These are phyloP conservation scores for Calycopis cecrops DNA, from an alignment of 1,140 invertebrate genomes.

Conservation along the genomic window DNA sequence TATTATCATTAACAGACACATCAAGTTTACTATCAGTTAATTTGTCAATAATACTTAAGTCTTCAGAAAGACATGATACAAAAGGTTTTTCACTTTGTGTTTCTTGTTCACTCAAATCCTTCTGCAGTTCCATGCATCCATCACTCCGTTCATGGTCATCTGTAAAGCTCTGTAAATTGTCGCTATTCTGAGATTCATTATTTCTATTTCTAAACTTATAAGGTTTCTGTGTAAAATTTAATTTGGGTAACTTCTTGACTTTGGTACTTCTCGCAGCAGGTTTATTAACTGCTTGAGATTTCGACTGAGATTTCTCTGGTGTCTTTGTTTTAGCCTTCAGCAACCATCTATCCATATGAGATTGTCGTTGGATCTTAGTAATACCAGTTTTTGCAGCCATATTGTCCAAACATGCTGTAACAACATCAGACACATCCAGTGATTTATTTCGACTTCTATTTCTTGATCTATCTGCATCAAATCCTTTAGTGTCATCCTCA, in stretches of 20 bases:
- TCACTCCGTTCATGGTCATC: no score
- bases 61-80: no score
- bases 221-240: constrained; percentile 24
- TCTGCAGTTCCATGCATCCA: no score
- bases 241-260: constrained; percentile 21
- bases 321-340: constrained; percentile 70
- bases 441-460: constrained; percentile 54
- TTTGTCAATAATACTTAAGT: no score
- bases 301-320: constrained; percentile 54
- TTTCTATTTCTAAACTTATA: constrained; percentile 37
- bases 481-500: constrained; percentile 57
- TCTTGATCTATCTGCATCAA: constrained; percentile 41
- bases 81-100: no score
- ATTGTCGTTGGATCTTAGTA: constrained; percentile 64
- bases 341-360: constrained; percentile 71
- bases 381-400: constrained; percentile 68
- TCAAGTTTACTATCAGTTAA: no score
- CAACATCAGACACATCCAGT: constrained; percentile 61
- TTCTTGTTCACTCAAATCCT: no score
- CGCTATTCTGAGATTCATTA: constrained; percentile 39
- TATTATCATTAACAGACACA: no score
- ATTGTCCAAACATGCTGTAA: constrained; percentile 64
- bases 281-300: constrained; percentile 34
- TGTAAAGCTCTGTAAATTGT: not conserved
- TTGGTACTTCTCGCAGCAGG: constrained; percentile 22